Evolutionary conservation across 2,888 invertebrate species (phyloP), one percentile per base, ranked within the genome.

Genomic region (Altica lythri): DNA sequence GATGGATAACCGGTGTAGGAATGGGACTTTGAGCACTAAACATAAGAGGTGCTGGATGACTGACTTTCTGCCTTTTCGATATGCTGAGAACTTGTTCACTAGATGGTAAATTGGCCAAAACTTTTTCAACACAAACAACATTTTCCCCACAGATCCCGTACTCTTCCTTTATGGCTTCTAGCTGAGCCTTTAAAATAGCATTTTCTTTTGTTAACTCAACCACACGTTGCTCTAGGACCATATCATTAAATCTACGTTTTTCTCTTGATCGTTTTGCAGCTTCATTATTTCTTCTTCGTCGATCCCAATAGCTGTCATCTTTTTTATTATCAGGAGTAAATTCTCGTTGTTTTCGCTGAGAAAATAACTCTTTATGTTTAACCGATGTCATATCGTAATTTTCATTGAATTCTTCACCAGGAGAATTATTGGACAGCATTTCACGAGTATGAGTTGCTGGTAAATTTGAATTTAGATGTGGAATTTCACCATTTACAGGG

Each of bases 231-330:
- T 97, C 97, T 56, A 98, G 81, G 1, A 95, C 93, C 92, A 96
- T 92, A 77, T 97, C 96, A 74, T 97, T 95, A 79, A 93, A 90
- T 38, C 96, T 87, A 32, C 96, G 84, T 76, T 97, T 97, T 76
- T 97, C 96, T n/a, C 96, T 85, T 4, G 95, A 95, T 35, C 95
- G 81, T 74, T 97, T 95, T 52, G 97, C 97, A 0, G 97, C 97
- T 76, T 96, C 96, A 77, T 98, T 98, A 78, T 98, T 97, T 55
- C 96, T 85, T 59, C 96, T 83, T 52, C 98, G 83, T 52, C 96
- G 86, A 76, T 96, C 95, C 98, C 98, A 97, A 77, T 97, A 97
- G 71, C 91, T 92, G 69, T 95, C 94, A 72, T 97, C 96, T 75
- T 97, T 97, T 75, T 95, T 95, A 77, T 86, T 92, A 74, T 96